These are phyloP conservation scores for Kradibia gibbosae DNA, from an alignment of 1,140 invertebrate genomes.

Conservation along the genomic window DNA sequence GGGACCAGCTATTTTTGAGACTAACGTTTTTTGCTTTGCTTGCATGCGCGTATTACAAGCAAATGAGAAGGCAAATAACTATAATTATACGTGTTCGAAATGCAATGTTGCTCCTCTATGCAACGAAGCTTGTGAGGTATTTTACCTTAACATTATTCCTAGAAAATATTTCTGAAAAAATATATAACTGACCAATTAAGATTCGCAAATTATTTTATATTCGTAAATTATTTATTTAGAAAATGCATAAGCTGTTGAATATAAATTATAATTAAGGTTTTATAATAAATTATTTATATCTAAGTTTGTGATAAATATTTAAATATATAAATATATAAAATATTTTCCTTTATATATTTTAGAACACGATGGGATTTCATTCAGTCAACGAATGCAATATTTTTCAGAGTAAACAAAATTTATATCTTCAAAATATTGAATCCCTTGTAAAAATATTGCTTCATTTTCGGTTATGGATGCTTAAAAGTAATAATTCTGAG, in stretches of 20 bases:
- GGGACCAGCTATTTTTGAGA: conserved; percentile 73
- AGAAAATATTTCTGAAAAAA: no score
- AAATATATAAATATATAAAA: neutral
- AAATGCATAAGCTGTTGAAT: no score
- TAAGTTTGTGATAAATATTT: no score
- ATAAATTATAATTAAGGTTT: no score
- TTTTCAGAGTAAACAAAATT: conserved; percentile 66
- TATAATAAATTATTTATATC: no score
- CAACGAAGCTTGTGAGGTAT: conserved; percentile 66
- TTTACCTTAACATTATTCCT: no score
- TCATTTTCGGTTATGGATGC: conserved; percentile 73
- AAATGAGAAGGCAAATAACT: neutral
- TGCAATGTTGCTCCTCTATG: conserved; percentile 76
- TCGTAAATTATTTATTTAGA: no score
- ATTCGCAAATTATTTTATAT: no score
- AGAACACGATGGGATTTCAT: conserved; percentile 68
- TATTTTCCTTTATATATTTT: conserved; percentile 52
- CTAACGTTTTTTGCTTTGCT: conserved; percentile 75
- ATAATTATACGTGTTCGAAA: conserved; percentile 65
- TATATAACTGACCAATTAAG: no score
- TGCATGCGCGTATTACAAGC: conserved; percentile 72
- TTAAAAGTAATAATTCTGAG: conserved; percentile 68
- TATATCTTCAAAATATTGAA: conserved; percentile 64
- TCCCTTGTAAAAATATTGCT: conserved; percentile 72
- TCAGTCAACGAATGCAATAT: conserved; percentile 72